Base-by-base conservation (phyloP, 2,797 vertebrate species). In the Chelon labrosus region DNA sequence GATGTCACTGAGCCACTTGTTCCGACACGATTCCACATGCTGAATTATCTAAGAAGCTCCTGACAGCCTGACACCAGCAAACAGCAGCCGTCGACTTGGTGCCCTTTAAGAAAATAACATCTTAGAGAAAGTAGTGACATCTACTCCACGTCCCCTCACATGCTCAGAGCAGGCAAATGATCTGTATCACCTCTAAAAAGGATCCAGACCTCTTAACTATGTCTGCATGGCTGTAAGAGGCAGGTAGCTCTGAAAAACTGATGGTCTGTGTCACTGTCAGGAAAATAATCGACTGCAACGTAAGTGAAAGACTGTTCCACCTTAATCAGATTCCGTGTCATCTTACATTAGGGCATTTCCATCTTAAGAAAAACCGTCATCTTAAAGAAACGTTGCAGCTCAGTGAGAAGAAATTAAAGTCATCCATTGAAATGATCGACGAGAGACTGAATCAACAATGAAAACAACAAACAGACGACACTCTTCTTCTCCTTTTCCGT, bases 211-310 rank as follows among this genome's bases (percentile, higher is more conserved):
- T 66, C 39, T 50, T 8, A 38, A 10, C 8, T 65, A 49, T 25
- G 16, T 46, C 5, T 62, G 20, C n/a, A 16, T 42, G 38, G 27
- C 14, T 9, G 3, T 19, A 22, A 25, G 11, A 38, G 46, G 37
- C 22, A 27, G 52, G 37, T 63, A 62, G 58, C 66, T 62, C 54
- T 73, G 73, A 59, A 47, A 68, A 59, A 12, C 27, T 44, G 59
- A 61, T 50, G 35, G 51, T 31, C 44, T 25, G 19, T 47, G 42
- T 37, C 61, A 42, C 54, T 58, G 25, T 42, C 1, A 22, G 58
- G 20, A 56, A 37, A 64, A 51, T 61, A n/a, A 47, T 47, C 7
- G 17, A 9, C 44, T 50, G 50, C 12, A 39, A 35, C 61, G 35
- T 6, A 7, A 42, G n/a, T 25, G 39, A n/a, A 25, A 20, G 17